Conservation (phyloP, 2,113 vertebrate species). For the Xenopus tropicalis region DNA sequence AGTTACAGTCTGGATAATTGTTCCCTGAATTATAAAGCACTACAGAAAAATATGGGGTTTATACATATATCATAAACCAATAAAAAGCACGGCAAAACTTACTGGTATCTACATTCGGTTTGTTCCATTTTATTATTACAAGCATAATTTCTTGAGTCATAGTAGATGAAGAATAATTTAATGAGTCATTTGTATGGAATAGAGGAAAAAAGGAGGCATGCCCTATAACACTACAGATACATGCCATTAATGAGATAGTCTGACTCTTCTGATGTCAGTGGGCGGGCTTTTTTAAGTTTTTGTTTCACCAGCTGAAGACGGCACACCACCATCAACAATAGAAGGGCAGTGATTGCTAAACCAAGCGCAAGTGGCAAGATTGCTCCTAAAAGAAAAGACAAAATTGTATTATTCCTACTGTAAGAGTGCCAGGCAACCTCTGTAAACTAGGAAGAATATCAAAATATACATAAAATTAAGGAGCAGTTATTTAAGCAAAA, state of each 20-base stretch:
- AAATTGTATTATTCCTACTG: too few species aligned
- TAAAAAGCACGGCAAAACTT: too few species aligned
- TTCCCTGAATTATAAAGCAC: too few species aligned
- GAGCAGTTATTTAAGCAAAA: too few species aligned
- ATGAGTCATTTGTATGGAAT: constrained; percentile 34
- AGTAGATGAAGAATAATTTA: not conserved
- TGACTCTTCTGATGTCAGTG: constrained; percentile 93
- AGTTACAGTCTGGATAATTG: too few species aligned
- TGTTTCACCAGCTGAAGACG: constrained; percentile 83
- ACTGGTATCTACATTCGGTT: not conserved
- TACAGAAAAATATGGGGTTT: too few species aligned
- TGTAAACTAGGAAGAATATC: too few species aligned
- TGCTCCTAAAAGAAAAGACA: constrained; percentile 67
- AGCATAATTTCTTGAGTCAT: not conserved
- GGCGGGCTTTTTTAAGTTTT: constrained; percentile 90
- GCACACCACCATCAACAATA: constrained; percentile 90
- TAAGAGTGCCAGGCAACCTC: too few species aligned
- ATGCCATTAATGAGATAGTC: constrained; percentile 99
- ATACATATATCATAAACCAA: too few species aligned
- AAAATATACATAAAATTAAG: too few species aligned
- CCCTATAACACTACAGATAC: constrained; percentile 77
- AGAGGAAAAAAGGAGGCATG: constrained; percentile 7
- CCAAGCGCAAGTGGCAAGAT: constrained; percentile 90
- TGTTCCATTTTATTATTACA: not conserved
- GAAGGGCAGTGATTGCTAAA: constrained; percentile 84